These are phyloP conservation scores for Smittia sp. DNA, from an alignment of 2,888 invertebrate species.

Conservation along the genomic window DNA sequence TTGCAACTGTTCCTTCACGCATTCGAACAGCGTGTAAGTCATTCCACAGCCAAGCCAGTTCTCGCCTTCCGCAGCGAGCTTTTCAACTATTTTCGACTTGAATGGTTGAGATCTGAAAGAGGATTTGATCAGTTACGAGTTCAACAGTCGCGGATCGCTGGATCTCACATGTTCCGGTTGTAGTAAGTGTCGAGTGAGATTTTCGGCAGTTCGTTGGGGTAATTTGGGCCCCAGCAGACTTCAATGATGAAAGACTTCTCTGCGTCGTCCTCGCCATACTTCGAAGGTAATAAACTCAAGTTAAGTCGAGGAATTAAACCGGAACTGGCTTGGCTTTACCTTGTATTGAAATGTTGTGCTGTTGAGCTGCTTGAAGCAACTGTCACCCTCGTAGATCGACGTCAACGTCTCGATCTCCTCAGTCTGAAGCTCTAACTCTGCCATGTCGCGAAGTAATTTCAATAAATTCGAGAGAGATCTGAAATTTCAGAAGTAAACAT, in stretches of 20 bases:
- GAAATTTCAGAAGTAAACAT: not conserved
- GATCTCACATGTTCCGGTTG: slow-evolving; percentile 83
- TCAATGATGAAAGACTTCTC: slow-evolving; percentile 82
- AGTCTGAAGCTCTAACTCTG: slow-evolving; percentile 66
- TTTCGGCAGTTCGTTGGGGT: slow-evolving; percentile 78
- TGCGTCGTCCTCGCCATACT: slow-evolving; percentile 79
- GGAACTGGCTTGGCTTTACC: slow-evolving; percentile 55
- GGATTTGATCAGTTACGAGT: not conserved
- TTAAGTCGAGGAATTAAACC: not conserved
- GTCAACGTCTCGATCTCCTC: slow-evolving; percentile 88
- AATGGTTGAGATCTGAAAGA: slow-evolving; percentile 62
- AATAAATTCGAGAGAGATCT: not conserved
- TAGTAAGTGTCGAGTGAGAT: slow-evolving; percentile 89
- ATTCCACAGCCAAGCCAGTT: slow-evolving; percentile 86
- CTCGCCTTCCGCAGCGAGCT: slow-evolving; percentile 68
- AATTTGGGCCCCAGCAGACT: slow-evolving; percentile 80
- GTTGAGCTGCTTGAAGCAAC: slow-evolving; percentile 76
- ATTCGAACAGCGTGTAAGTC: slow-evolving; percentile 93
- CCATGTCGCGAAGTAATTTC: slow-evolving; percentile 51
- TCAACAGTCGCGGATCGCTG: not conserved
- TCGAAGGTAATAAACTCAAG: slow-evolving; percentile 46
- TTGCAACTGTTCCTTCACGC: slow-evolving; percentile 75
- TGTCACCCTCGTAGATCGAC: slow-evolving; percentile 93
- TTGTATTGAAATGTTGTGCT: slow-evolving; percentile 85
- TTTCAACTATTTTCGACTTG: slow-evolving; percentile 66